phyloP scores from a whole-genome alignment of 2,797 vertebrate species.

The Sebastes trivittatus region DNA sequence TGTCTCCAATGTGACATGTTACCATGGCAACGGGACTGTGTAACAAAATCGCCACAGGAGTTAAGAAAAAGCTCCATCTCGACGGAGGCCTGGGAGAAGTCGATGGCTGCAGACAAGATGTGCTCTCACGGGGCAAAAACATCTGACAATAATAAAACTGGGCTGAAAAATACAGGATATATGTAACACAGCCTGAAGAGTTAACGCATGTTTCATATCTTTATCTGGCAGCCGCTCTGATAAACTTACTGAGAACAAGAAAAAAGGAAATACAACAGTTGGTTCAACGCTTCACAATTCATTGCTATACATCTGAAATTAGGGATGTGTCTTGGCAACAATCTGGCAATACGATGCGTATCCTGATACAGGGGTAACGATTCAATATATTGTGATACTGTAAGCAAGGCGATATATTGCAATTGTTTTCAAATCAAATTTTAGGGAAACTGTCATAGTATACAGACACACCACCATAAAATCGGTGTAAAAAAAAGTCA shows the following conservation, averaged over 20 bases:
- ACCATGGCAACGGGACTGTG: constrained; percentile 69
- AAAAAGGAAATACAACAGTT: constrained; percentile 3
- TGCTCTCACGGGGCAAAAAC: constrained; percentile 1
- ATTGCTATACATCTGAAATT: too few relatives aligned
- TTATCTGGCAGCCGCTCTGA: constrained; percentile 5
- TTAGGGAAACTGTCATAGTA: too few relatives aligned
- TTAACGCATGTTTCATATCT: constrained; percentile 11
- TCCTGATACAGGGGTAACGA: too few relatives aligned
- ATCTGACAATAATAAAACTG: neutral
- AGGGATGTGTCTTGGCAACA: too few relatives aligned
- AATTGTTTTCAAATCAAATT: too few relatives aligned
- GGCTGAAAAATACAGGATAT: neutral
- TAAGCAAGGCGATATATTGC: constrained; percentile 1
- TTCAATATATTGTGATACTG: neutral
- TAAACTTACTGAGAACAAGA: neutral
- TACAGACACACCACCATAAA: too few relatives aligned
- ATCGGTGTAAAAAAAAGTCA: too few relatives aligned
- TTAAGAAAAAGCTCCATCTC: constrained; percentile 47
- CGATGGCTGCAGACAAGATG: constrained; percentile 28
- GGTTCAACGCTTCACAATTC: constrained; percentile 21
- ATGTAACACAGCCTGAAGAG: neutral
- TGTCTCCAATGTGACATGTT: constrained; percentile 71
- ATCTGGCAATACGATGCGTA: too few relatives aligned
- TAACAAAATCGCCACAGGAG: constrained; percentile 70
- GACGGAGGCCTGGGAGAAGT: constrained; percentile 34